A percentile compares a stretch with the other conserved stretches of the same genome.
These are phyloP conservation scores for Erynnis tages DNA, from an alignment of 2,888 invertebrate genomes.

Conservation along the genomic window DNA sequence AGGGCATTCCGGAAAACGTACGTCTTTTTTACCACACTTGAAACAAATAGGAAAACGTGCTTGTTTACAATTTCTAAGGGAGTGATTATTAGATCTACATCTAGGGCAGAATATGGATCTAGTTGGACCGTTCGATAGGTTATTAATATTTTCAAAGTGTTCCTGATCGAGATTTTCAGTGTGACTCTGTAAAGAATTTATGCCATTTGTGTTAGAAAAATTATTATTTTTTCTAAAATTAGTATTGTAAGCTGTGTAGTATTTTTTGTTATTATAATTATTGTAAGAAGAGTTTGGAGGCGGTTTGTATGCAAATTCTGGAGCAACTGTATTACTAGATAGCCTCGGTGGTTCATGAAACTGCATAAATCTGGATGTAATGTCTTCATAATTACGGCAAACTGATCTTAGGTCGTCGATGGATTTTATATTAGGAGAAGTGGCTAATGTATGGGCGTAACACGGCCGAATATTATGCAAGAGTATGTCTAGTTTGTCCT, in stretches of 20 bases:
- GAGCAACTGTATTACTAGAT: slow-evolving; percentile 24
- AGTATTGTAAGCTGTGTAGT: neutral
- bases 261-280: neutral
- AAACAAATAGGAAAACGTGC: slow-evolving; percentile 30
- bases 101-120: slow-evolving; percentile 33
- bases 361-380: slow-evolving; percentile 24
- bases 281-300: neutral
- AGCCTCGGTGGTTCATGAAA: slow-evolving; percentile 28
- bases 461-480: slow-evolving; percentile 30
- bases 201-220: too few relatives aligned
- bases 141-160: too few relatives aligned
- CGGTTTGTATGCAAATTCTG: slow-evolving; percentile 28
- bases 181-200: too few relatives aligned
- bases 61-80: slow-evolving; percentile 22
- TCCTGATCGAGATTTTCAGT: too few relatives aligned
- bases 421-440: slow-evolving; percentile 9
- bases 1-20: slow-evolving; percentile 27
- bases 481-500: slow-evolving; percentile 29
- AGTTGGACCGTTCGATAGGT: too few relatives aligned
- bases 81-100: slow-evolving; percentile 29
- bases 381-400: slow-evolving; percentile 29
- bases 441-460: slow-evolving; percentile 28
- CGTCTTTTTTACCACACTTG: slow-evolving; percentile 30
- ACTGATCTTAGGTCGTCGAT: slow-evolving; percentile 14
- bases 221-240: neutral